These are phyloP conservation scores for Beroe ovata DNA, from an alignment of 37 sponge, comb jelly and placozoan species.

Conservation along the genomic window DNA sequence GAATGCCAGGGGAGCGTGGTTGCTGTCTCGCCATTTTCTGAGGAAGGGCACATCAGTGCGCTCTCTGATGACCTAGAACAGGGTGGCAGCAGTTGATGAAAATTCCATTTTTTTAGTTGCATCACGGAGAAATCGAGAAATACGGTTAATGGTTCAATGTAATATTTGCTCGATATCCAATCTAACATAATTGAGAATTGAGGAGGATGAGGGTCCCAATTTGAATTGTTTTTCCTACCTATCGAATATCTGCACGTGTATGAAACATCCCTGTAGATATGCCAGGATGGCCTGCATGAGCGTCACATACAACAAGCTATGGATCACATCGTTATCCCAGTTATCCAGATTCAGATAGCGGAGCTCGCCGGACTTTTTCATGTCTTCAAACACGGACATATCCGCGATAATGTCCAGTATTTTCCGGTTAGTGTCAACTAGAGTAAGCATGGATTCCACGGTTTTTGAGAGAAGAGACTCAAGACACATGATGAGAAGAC, in stretches of 20 bases:
- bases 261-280: constrained; percentile 24
- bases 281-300: constrained; percentile 10
- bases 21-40: too few species aligned
- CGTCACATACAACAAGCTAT: not conserved
- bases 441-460: not conserved
- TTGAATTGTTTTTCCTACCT: too few species aligned
- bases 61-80: too few species aligned
- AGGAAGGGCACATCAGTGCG: too few species aligned
- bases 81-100: too few species aligned
- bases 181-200: too few species aligned
- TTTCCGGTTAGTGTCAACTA: constrained; percentile 4
- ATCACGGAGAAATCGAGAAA: too few species aligned
- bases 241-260: not conserved
- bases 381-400: constrained; percentile 68
- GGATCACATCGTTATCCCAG: not conserved
- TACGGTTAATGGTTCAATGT: too few species aligned
- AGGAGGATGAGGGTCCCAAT: too few species aligned
- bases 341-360: not conserved
- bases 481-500: constrained; percentile 45
- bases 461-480: constrained; percentile 26
- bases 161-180: too few species aligned
- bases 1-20: not conserved
- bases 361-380: constrained; percentile 52
- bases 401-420: not conserved
- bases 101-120: too few species aligned